Conservation (phyloP, 2,113 vertebrate genomes). For the Penelope pileata region DNA sequence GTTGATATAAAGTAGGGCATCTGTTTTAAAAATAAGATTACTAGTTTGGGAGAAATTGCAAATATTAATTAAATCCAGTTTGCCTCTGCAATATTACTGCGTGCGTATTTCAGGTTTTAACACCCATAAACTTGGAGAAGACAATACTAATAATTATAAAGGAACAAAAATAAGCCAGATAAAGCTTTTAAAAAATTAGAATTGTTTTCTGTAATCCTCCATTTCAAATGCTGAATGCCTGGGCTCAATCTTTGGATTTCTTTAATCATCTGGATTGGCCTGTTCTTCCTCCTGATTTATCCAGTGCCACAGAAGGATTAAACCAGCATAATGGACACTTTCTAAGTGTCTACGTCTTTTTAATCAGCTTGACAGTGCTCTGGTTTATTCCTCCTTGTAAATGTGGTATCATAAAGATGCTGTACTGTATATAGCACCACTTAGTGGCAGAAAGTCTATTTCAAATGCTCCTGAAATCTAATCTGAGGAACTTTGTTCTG, state of each 20-base stretch:
- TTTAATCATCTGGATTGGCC: conserved; percentile 21
- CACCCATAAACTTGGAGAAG: neutral
- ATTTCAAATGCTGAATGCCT: neutral
- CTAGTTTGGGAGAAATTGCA: neutral
- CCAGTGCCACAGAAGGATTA: neutral
- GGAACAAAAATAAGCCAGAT: neutral
- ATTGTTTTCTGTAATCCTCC: conserved; percentile 9
- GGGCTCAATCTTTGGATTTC: conserved; percentile 21
- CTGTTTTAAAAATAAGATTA: neutral
- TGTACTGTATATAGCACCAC: conserved; percentile 62
- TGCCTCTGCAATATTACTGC: neutral
- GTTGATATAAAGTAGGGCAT: neutral
- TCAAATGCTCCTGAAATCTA: neutral
- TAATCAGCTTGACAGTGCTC: neutral
- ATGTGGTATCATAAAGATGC: neutral
- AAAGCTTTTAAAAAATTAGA: conserved; percentile 34
- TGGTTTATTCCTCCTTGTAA: neutral
- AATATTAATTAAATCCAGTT: neutral
- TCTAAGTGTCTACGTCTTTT: neutral
- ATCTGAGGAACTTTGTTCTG: rapidly evolving
- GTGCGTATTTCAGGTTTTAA: neutral
- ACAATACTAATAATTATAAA: neutral
- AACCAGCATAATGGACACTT: neutral
- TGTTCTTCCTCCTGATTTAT: conserved; percentile 14
- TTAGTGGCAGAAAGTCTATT: conserved; percentile 46